A percentile compares a stretch with the other conserved stretches of the same genome.
Conservation (phyloP, 2,113 vertebrate genomes). For the Proterorhinus semilunaris region DNA sequence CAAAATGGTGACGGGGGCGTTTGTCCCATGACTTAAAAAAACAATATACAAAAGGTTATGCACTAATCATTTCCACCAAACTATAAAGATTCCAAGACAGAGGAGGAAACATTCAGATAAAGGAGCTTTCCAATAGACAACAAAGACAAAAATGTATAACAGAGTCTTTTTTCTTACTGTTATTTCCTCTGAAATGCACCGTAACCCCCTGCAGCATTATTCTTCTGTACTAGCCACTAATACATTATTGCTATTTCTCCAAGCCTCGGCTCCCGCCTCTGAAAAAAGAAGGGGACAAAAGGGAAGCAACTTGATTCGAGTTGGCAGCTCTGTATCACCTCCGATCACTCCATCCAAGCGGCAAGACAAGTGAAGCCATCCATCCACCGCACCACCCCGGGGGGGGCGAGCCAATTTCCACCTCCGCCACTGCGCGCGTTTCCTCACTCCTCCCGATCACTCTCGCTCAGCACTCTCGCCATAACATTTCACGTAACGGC, state of each 20-base stretch:
- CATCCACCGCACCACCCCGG: conserved; percentile 42
- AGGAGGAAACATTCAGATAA: no score
- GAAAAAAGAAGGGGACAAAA: conserved; percentile 6
- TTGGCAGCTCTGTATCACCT: conserved; percentile 44
- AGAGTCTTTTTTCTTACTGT: background rate
- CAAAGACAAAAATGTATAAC: background rate
- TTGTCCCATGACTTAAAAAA: no score
- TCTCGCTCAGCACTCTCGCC: background rate
- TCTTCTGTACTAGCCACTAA: background rate
- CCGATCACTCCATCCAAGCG: conserved; percentile 33
- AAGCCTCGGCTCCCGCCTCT: conserved; percentile 9
- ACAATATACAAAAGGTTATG: no score
- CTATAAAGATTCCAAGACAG: no score
- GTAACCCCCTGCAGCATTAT: background rate
- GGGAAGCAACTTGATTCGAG: conserved; percentile 19
- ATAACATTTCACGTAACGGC: conserved; percentile 10
- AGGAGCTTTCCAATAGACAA: background rate
- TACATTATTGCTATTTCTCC: conserved; percentile 3
- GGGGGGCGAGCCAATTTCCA: conserved; percentile 57
- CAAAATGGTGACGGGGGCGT: no score
- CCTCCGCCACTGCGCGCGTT: conserved; percentile 36
- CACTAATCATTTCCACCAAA: no score
- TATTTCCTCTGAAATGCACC: background rate
- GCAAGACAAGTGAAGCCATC: conserved; percentile 63
- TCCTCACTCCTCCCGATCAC: conserved; percentile 13